Evolutionary conservation across 1,140 invertebrate species (phyloP).

Genomic region (Drosophila fuyamai): DNA sequence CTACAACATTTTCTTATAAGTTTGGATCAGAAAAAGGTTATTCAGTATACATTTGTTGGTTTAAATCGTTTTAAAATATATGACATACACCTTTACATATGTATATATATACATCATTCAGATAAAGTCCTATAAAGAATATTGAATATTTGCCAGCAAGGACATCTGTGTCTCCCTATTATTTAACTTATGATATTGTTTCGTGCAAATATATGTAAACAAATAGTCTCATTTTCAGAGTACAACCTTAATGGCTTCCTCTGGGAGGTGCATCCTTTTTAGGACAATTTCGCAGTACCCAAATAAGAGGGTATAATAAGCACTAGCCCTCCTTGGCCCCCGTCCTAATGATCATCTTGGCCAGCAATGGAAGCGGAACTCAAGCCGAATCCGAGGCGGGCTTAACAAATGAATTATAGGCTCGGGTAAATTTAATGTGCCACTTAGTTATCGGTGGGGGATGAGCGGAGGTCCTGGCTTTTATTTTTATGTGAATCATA

Average conservation of each 20-base stretch:
- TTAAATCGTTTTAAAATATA: no score
- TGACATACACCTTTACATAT: no score
- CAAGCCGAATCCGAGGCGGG: slow-evolving; percentile 26
- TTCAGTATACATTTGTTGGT: no score
- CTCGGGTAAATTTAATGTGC: slow-evolving; percentile 75
- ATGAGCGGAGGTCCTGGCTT: neutral
- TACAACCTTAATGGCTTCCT: neutral
- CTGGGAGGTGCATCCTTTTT: neutral
- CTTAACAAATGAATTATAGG: slow-evolving; percentile 80
- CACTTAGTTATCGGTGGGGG: slow-evolving; percentile 61
- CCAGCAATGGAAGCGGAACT: slow-evolving; percentile 5
- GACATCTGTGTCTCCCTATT: no score
- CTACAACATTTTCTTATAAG: no score
- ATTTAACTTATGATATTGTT: no score
- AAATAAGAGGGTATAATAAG: slow-evolving; percentile 21
- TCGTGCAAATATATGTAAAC: neutral
- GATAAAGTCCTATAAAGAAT: no score
- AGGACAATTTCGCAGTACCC: neutral
- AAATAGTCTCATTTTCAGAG: neutral
- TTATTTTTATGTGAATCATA: slow-evolving; percentile 62
- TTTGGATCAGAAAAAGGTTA: no score
- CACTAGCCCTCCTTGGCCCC: slow-evolving; percentile 22
- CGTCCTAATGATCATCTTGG: slow-evolving; percentile 53
- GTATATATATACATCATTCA: neutral
- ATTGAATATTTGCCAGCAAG: no score